These are phyloP conservation scores for Drosophila sechellia DNA, from an alignment of 1,140 invertebrate genomes.

Conservation along the genomic window DNA sequence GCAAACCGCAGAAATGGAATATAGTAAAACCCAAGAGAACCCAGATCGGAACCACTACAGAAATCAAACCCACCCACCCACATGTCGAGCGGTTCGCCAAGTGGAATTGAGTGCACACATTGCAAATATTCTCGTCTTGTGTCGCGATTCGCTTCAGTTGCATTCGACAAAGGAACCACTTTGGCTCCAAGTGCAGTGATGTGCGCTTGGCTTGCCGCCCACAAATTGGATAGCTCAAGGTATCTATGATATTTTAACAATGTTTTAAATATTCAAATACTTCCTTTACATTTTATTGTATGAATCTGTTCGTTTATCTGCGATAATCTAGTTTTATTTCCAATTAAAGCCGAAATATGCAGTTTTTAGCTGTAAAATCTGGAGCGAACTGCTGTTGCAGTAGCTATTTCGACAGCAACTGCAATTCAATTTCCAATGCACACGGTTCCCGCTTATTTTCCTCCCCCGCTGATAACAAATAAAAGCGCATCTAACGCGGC, in stretches of 20 bases:
- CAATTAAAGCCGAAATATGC: no score
- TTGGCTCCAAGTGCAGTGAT: conserved; percentile 18
- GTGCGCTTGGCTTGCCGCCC: conserved; percentile 18
- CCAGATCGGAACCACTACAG: conserved; percentile 44
- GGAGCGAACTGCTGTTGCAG: conserved; percentile 11
- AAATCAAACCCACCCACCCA: conserved; percentile 42
- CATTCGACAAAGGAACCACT: conserved; percentile 65
- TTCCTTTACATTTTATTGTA: no score
- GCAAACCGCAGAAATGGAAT: conserved; percentile 34
- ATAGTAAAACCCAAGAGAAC: conserved; percentile 24
- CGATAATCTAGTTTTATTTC: no score
- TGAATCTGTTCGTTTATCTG: no score
- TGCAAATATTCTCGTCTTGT: conserved; percentile 28
- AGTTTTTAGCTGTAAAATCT: no score
- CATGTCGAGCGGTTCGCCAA: conserved; percentile 35
- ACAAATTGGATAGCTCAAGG: neutral
- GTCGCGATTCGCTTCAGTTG: conserved; percentile 78
- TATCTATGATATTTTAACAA: neutral
- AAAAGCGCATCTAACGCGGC: conserved; percentile 58
- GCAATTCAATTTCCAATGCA: conserved; percentile 12
- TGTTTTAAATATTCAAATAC: neutral
- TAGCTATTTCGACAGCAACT: neutral
- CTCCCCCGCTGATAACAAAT: conserved; percentile 53
- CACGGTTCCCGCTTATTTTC: conserved; percentile 12
- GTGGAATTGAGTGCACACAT: conserved; percentile 47